Evolutionary conservation across 2,888 invertebrate genomes (phyloP), one percentile per base, ranked within the genome.

Genomic region (Lampropteryx suffumata): DNA sequence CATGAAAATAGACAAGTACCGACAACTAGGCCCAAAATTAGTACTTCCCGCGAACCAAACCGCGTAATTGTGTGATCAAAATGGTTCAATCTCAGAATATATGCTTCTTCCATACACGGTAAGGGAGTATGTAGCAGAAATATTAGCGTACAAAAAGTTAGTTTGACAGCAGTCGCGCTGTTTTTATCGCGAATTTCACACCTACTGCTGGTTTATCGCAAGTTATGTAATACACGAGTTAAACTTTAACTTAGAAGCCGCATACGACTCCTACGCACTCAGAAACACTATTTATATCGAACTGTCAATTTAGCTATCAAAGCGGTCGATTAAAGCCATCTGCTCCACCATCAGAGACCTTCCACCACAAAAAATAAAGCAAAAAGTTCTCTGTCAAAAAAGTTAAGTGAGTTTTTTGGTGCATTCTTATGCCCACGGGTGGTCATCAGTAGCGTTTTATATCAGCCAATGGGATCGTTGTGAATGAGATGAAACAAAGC

Each of bases 401-500:
- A 61, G 61, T 61, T 58, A 58, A 61, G 61, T 61, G 56, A 55
- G 43, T 61, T 61, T 61, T 60, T 61, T 40, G 51, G 21, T 56
- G 57, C 57, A 60, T 60, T 60, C 60, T 58, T 48, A n/a, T 2
- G 50, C 36, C 57, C 55, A 33, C 77, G 78, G 82, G 82, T 81
- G 82, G 82, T 73, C 81, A 52, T 37, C 55, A 39, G 48, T 57
- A 53, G 42, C 53, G 44, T 30, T 50, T 11, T 52, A 54, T 75
- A 71, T 73, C 73, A 43, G 59, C 89, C 89, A 89, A 88, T 88
- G 65, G 67, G 63, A 59, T 41, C 53, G 50, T 49, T 26, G 59
- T 53, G 59, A 64, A 64, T 59, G 64, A 76, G 82, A 87, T 89
- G 85, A 89, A 87, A 89, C 90, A 89, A 89, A 62, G 73, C 85